Base-by-base conservation (phyloP, 53 echinoderm and acorn worm genomes). In the Apostichopus leukothele region DNA sequence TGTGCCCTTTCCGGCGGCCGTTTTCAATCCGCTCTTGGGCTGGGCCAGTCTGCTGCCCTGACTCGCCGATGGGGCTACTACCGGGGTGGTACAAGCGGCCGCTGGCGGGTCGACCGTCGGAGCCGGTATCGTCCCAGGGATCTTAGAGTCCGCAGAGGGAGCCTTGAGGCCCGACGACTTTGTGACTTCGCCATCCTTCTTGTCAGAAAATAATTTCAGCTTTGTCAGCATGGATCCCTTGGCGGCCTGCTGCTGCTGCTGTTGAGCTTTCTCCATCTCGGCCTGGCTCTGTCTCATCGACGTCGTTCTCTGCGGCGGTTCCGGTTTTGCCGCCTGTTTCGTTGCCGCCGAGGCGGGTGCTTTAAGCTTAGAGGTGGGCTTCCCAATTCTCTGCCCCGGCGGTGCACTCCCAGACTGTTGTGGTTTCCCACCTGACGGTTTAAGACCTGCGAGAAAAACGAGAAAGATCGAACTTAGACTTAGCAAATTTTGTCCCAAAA, bases 211-310 rank as follows among this genome's bases (percentile, higher is more conserved):
- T 12, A 92, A 87, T 86, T 92, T 92, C 78, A 97, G 94, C 90
- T 97, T 97, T 26, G 94, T 95, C 22, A 97, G 89, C 97, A 97
- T 95, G 60, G 97, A 97, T 75, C 94, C 94, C 85, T 97, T 94
- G 5, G 75, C 88, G 57, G 88, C 60, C 54, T 25, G 78, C 6
- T 89, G 83, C 6, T 89, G 83, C 90, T 87, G 90, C 75, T 52
- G 78, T 76, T 67, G 66, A 3, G 95, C 50, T 91, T 90, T 89
- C 91, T 95, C 84, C 90, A 86, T 54, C 90, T 95, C 21, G 86
- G 81, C 89, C 88, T 87, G 88, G 88, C 88, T 87, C 75, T 87
- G 88, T 75, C 60, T 74, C 74, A 87, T 87, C 39, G 88, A 87
- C 7, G 79, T 89, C 5, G 77, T 89, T 14, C 89, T 52, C 73